Evolutionary conservation across 2,113 vertebrate genomes (phyloP), one percentile per base, ranked within the genome.

Genomic region (Mastomys natalensis): DNA sequence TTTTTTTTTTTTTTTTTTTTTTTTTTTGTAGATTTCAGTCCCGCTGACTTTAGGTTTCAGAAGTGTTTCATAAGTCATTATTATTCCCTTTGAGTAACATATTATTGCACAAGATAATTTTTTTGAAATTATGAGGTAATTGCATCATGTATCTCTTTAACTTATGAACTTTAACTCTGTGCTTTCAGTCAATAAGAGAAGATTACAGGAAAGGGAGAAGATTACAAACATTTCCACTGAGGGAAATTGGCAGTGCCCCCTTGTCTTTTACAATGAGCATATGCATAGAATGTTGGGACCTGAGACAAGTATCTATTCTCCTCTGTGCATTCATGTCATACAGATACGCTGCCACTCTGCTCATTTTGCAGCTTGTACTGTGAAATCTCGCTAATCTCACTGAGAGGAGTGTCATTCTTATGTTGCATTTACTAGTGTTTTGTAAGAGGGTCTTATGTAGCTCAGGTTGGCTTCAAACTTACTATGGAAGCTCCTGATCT

Each of bases 101-200:
- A 85, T 53, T 40, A 88, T 40, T 40, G 34, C 45, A 58, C 87
- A 55, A 62, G 45, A 45, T 58, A 89, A 80, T 6, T 17, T 88
- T 64, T 51, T 11, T 76, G 70, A 43, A 81, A 80, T 48, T 45
- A 29, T 55, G 66, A 68, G 15, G 10, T 88, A 88, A 51, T 80
- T n/a, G 86, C 10, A 70, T 64, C 29, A n/a, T 72, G 21, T 24
- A 51, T 72, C 37, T 10, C 62, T 89, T 92, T 94, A 92, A 72
- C 43, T 77, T 90, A 74, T 31, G 17, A 89, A 73, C 68, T 95
- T 96, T 29, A 80, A 68, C 48, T 89, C 40, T 60, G 48, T 87
- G 51, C 26, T 94, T 94, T 88, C 34, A 81, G 58, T 26, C 77
- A 89, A 81, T 48, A 43, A 43, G 81, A 85, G 64, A 58, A 51